Conservation (phyloP, 1,140 invertebrate species). For the Aphis gossypii region DNA sequence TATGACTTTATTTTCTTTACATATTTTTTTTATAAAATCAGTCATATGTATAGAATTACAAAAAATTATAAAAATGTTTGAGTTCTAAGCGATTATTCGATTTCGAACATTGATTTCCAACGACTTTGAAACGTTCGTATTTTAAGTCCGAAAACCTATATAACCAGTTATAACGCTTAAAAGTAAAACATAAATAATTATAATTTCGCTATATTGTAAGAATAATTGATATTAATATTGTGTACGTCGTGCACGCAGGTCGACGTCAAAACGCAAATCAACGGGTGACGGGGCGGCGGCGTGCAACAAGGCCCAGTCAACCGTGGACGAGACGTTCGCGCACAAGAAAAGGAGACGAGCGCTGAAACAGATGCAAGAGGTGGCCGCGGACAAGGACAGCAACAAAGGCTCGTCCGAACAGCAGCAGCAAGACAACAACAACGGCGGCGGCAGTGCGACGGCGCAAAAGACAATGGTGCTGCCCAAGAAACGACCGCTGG, state of each 20-base stretch:
- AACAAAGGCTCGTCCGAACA: neutral
- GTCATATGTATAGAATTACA: too few species aligned
- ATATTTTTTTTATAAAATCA: too few species aligned
- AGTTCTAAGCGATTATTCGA: too few species aligned
- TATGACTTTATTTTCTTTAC: too few species aligned
- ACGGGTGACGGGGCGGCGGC: slow-evolving; percentile 7
- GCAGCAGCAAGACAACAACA: neutral
- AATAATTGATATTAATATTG: neutral
- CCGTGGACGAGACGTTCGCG: slow-evolving; percentile 40
- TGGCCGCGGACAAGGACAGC: neutral
- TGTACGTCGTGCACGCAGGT: neutral
- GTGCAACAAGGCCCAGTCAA: slow-evolving; percentile 10
- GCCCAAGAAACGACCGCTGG: slow-evolving; percentile 39
- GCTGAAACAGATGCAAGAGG: slow-evolving; percentile 26
- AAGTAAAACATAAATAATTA: neutral
- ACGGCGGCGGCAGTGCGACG: neutral
- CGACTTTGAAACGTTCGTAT: too few species aligned
- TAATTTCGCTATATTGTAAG: neutral
- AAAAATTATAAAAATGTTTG: too few species aligned
- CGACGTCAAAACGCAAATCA: slow-evolving; percentile 47
- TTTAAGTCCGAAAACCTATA: too few species aligned
- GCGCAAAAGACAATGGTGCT: slow-evolving; percentile 39
- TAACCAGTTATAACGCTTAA: neutral
- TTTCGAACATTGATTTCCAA: too few species aligned
- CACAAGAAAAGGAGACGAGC: slow-evolving; percentile 43